These are phyloP conservation scores for Zaprionus tsacasi DNA, from an alignment of 1,140 invertebrate species.

Conservation along the genomic window DNA sequence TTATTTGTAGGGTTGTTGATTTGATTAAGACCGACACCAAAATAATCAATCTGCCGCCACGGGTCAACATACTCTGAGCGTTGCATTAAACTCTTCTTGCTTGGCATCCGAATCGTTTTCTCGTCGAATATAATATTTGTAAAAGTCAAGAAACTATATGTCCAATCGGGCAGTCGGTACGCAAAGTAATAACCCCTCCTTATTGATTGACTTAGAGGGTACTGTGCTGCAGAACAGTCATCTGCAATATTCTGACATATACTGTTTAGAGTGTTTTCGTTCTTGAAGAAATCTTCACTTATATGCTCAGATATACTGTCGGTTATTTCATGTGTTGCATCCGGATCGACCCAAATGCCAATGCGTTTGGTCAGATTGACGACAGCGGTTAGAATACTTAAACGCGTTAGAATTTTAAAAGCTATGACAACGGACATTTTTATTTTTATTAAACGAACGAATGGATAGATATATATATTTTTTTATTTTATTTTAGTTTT, in stretches of 20 bases:
- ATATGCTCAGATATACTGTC: not conserved
- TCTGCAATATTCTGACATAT: not conserved
- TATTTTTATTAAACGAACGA: not conserved
- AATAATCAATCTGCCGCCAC: not conserved
- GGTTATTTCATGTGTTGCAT: not conserved
- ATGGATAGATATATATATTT: not conserved
- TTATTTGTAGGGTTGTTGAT: constrained; percentile 7
- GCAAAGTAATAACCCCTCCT: constrained; percentile 48
- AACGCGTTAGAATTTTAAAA: constrained; percentile 21
- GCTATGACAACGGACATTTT: constrained; percentile 19
- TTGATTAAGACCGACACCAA: not conserved
- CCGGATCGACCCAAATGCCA: constrained; percentile 23
- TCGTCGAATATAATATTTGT: constrained; percentile 38
- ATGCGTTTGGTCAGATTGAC: constrained; percentile 15
- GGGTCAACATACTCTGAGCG: not conserved
- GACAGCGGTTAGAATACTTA: constrained; percentile 26
- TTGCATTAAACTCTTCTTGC: not conserved
- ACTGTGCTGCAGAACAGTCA: constrained; percentile 9
- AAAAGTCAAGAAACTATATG: constrained; percentile 28
- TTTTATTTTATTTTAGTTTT: not conserved
- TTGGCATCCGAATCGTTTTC: not conserved
- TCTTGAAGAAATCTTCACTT: not conserved
- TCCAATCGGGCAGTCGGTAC: constrained; percentile 59
- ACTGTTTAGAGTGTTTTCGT: not conserved
- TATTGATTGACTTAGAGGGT: constrained; percentile 36